Base-by-base conservation (phyloP, 2,888 invertebrate species). In the Stenodera caucasica region DNA sequence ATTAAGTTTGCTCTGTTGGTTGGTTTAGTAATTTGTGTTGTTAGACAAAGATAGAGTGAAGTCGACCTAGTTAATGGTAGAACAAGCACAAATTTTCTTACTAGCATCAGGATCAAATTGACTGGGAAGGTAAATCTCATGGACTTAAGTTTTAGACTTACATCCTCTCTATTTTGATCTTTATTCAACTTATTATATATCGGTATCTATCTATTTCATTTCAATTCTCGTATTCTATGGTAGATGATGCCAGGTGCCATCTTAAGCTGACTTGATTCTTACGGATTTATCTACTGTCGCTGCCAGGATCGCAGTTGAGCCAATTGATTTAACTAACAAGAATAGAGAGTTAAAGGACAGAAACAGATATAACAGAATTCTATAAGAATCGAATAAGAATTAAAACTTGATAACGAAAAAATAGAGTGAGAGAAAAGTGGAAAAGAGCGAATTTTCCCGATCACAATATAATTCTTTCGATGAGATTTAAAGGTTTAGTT, bases 61-160 rank as follows among this genome's bases (percentile, higher is more conserved):
- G n/a, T 35, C 35, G 7, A 6, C 7, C 35, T 35, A n/a, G n/a
- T n/a, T 14, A 35, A 4, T 6, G 5, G n/a, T 35, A n/a, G n/a
- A n/a, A n/a, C n/a, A n/a, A 33, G 62, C 77, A 77, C 78, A 77
- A 77, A 78, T 79, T 79, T 78, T 77, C 77, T 75, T 75, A 75
- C 78, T 72, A 14, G 37, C 37, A 40, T 15, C 37, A 15, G 37
- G 37, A 40, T 40, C 37, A 40, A 40, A 40, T n/a, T 40, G 18
- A 40, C 37, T 40, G 37, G 15, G 37, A 40, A 40, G 37, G 37
- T 40, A 40, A 40, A 40, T 40, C 37, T 40, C 70, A 71, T 64
- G 68, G 77, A 70, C 75, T 78, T 77, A 77, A 75, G 49, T 58
- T 62, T 72, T 72, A 70, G 69, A 73, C 72, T 67, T 63, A 68